Percentiles rank a stretch among this genome's conserved stretches.
phyloP scores from a whole-genome alignment of 92 coral and sea anemone genomes.

The Palythoa grandiflora region DNA sequence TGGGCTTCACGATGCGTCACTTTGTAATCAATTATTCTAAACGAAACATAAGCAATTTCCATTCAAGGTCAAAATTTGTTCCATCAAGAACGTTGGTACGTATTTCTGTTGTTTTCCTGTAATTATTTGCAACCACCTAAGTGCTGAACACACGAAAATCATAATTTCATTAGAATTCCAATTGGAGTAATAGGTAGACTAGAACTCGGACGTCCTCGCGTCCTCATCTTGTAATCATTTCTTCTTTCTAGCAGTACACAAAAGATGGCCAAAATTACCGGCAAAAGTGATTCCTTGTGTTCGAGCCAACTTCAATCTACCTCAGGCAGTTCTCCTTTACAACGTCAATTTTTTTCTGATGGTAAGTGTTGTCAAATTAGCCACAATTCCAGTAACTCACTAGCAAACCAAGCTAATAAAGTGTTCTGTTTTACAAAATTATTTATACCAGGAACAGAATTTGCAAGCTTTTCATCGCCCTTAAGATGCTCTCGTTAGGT shows the following conservation, averaged over 20 bases:
- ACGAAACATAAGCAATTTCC: neutral
- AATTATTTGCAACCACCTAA: neutral
- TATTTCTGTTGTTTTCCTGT: neutral
- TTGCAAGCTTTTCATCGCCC: too few species aligned
- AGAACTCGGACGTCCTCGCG: neutral
- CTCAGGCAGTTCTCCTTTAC: neutral
- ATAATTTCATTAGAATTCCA: conserved; percentile 2
- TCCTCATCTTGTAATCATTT: neutral
- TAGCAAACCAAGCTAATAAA: neutral
- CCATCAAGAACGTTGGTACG: neutral
- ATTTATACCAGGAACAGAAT: too few species aligned
- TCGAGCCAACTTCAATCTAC: neutral
- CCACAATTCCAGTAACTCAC: neutral
- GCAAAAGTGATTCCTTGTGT: neutral
- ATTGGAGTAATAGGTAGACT: neutral
- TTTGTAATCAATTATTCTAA: neutral
- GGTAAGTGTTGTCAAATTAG: neutral
- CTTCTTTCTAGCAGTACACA: neutral
- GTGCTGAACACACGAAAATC: neutral
- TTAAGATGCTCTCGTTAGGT: too few species aligned
- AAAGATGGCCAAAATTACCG: neutral
- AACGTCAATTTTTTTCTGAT: neutral
- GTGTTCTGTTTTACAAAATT: too few species aligned
- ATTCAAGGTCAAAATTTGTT: neutral
- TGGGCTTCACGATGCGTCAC: neutral